Conservation (phyloP, 2,888 invertebrate species). For the Plebejus argus region DNA sequence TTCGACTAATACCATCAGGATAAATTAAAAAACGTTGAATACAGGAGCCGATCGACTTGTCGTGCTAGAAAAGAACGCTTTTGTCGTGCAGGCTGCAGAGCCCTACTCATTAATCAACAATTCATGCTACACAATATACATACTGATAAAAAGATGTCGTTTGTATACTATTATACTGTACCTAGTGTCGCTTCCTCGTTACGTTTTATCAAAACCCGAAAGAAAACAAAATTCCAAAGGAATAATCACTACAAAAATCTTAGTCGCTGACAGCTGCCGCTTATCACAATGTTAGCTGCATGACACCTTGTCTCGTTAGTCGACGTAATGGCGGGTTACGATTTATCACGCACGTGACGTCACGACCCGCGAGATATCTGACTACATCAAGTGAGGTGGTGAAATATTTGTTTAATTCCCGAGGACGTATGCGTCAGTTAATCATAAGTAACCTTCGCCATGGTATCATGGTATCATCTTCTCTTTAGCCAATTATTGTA, state of each 20-base stretch:
- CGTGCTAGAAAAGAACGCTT: no score
- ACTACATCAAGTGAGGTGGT: constrained; percentile 36
- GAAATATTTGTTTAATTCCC: constrained; percentile 14
- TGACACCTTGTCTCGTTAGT: constrained; percentile 78
- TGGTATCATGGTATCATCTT: background rate
- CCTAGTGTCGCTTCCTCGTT: background rate
- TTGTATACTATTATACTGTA: no score
- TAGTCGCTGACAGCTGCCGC: constrained; percentile 54
- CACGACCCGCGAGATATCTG: constrained; percentile 54
- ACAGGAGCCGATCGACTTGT: no score
- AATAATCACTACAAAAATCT: background rate
- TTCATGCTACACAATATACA: no score
- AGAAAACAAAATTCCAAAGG: background rate
- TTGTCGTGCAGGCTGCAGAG: no score
- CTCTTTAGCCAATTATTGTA: background rate
- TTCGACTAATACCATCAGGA: no score
- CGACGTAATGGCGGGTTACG: constrained; percentile 70
- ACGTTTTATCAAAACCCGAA: no score
- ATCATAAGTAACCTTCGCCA: background rate
- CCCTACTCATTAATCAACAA: no score
- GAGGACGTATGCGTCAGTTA: constrained; percentile 24
- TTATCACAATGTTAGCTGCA: constrained; percentile 66
- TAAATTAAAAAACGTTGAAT: no score
- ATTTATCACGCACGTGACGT: constrained; percentile 76
- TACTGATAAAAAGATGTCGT: no score